Evolutionary conservation across 37 sponge, comb jelly and placozoan species (phyloP), one percentile per base, ranked within the genome.

Genomic region (Haliclona indistincta): DNA sequence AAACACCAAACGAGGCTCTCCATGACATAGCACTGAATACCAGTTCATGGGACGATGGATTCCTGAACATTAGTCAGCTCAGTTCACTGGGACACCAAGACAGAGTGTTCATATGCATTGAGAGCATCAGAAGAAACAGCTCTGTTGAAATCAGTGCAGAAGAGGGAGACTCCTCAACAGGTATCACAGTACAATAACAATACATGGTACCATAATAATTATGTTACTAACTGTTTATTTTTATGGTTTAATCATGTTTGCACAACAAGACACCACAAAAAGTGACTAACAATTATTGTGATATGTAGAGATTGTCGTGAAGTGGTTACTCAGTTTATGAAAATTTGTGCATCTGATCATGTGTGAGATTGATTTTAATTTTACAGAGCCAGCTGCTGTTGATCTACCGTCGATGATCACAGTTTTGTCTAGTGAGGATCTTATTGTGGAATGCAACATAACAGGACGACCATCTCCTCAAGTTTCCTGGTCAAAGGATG

Each of bases 1-100:
- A 35, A 39, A 82, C 74, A 41, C 83, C 83, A 25, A 82, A 74
- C 43, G 54, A 74, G 29, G 83, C 83, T 19, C 40, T 82, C 15
- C 67, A 82, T 40, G 75, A 74, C 41, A 39, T 64, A 22, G 38
- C 61, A 8, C 19, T 74, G 2, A 68, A 65, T 1, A 60, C 74
- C 28, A 47, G 41, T 25, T 4, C 47, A 39, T 69, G 28, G n/a
- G 42, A 40, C 8, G 70, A 69, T 43, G 44, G 8, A 3, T 69
- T n/a, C 22, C 34, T 69, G 3, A 47, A 42, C 22, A 43, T 47
- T 13, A 47, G 13, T 42, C 23, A 69, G 13, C 32, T 69, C 44
- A 39, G 17, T 23, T 42, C n/a, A 23, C 42, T 47, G 4, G 13
- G 6, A 20, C 7, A 6, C n/a, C 26, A 20, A 25, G 60, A 58